Base-by-base conservation (phyloP, 2,888 invertebrate species). In the Taphrorychus bicolor region DNA sequence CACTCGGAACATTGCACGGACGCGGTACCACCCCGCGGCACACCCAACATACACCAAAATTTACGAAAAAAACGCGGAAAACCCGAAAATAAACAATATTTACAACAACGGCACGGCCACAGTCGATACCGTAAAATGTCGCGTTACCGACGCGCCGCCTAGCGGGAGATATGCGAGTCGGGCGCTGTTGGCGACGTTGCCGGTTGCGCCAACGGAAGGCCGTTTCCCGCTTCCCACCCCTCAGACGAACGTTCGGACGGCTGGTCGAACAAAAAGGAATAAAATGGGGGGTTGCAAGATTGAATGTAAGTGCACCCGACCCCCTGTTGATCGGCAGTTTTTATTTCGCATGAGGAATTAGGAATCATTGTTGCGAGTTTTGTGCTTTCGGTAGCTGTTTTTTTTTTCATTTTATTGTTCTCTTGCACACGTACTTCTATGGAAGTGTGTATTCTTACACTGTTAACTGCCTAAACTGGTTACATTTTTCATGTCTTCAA, bases 71-170 rank as follows among this genome's bases (percentile, higher is more conserved):
- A 65, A 72, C 73, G 73, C 73, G 71, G 70, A 78, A 76, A 81
- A 84, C 85, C 84, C 84, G 81, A 84, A 85, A 81, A 83, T 82
- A 85, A 87, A 87, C 85, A 85, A 86, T 86, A 85, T 85, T 87
- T 86, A 87, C 87, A 86, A 86, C 86, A 85, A 77, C 87, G 85
- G 85, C 84, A 85, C 85, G 83, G 85, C 85, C 84, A 86, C 85
- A 87, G 87, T 88, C 88, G 87, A 88, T 88, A 88, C 87, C 87
- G 87, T 87, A 88, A 88, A 87, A 88, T 88, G 88, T 87, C 87
- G 85, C 85, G 86, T 79, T 86, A 85, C 85, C 84, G 77, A 84
- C 84, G 84, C 87, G 86, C 87, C 74, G 73, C 72, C 79, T 76
- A 57, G 71, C 75, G 77, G 74, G 59, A 66, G 70, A 75, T 66